Evolutionary conservation across 2,797 vertebrate genomes (phyloP), one percentile per base, ranked within the genome.

Genomic region (Platyrinchus mystaceus): DNA sequence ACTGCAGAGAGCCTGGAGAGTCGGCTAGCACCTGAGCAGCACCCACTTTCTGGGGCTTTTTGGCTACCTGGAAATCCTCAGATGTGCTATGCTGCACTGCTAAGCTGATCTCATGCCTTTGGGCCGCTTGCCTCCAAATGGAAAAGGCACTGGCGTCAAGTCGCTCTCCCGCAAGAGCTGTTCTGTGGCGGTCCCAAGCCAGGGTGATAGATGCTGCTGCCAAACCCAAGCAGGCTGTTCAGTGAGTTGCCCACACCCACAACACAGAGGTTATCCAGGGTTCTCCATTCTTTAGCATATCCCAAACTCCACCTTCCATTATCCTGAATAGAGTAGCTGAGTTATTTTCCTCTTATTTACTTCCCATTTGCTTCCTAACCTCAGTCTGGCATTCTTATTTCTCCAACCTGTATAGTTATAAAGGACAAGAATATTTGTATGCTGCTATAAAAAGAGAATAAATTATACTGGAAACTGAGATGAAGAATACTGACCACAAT

Each of bases 201-300:
- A 67, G 30, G 30, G 18, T 50, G 30, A 83, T 4, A 59, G 47
- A 78, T 17, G 19, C 34, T 66, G 47, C 63, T 62, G 53, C 44
- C 6, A 46, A 91, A 84, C 16, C 32, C 37, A 62, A 82, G 50
- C 0, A 0, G 36, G 37, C 75, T 87, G 46, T 37, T 62, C 34
- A 36, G 10, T 64, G 34, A 81, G 46, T 15, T 85, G 88, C 71
- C 90, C 66, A 76, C 84, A 84, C 80, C 80, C 95, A 81, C 49
- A 88, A 36, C n/a, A 75, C 5, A 3, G 69, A 93, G 76, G 84
- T 96, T 84, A 94, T 89, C 84, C 80, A 90, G n/a, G 43, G 47
- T 95, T 91, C 82, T 73, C 52, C 78, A 76, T 91, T 92, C 64
- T 89, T 56, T 89, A 37, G 37, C 60, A 60, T 70, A 80, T 53